Evolutionary conservation across 2,113 vertebrate genomes (phyloP), one percentile per base, ranked within the genome.

Genomic region (Gadus chalcogrammus): DNA sequence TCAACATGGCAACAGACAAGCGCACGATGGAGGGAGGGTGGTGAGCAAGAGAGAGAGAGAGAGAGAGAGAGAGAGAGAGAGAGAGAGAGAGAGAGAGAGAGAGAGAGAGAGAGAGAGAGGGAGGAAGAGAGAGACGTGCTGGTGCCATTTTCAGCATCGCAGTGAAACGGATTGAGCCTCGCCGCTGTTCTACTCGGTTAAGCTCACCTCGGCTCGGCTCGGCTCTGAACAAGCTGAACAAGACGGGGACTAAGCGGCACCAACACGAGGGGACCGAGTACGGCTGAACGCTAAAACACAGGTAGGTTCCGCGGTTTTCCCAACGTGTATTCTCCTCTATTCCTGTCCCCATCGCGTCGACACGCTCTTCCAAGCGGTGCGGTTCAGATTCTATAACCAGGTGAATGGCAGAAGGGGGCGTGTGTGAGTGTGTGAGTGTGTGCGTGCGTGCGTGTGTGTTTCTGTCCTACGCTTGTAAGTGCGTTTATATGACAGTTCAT

Each of bases 101-200:
- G 27, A 28, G 27, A 56, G 68, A 74, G 69, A 28, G 65, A 65
- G 61, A 22, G 69, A 61, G 71, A 69, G 77, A 82, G 72, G 69
- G 69, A 81, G 81, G 78, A 83, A 86, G 82, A 79, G 72, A 86
- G 88, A 84, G 90, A 86, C 91, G 85, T 91, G 90, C 83, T 87
- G 88, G 88, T 91, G 90, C 91, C 89, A 91, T 89, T 88, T 91
- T 87, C 90, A 89, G 87, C 87, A 87, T 85, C 83, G 82, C 85
- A 87, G 79, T 76, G 79, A 82, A 82, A 83, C 78, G 87, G 85
- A 89, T 87, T 84, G 84, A 90, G 87, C 83, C 79, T 90, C 74
- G 87, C 84, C 75, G 85, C 71, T 73, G 77, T 73, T 88, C 80
- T 68, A 78, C 83, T 83, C 70, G 65, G 69, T 74, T 82, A 82